phyloP scores from a whole-genome alignment of 2,113 vertebrate genomes.

The Sebastes schlegelii region DNA sequence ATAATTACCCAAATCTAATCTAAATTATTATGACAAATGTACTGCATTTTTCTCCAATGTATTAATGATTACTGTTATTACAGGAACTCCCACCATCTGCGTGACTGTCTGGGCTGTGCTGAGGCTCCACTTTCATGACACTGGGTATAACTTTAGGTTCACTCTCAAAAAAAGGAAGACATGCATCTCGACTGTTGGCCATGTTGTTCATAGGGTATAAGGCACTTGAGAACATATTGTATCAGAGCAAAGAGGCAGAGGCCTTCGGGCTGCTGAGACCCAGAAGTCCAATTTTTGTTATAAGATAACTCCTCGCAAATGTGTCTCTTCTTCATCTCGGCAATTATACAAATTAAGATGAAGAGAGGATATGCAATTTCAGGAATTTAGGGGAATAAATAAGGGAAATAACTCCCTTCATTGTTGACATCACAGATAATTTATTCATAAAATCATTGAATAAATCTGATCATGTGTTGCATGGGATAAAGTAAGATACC shows the following conservation, averaged over 20 bases:
- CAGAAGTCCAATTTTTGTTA: background rate
- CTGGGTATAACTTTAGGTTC: conserved; percentile 82
- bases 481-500: background rate
- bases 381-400: background rate
- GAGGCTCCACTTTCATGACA: conserved; percentile 93
- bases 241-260: background rate
- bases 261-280: background rate
- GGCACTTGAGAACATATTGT: background rate
- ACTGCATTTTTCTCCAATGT: background rate
- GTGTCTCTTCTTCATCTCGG: background rate
- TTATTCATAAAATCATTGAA: background rate
- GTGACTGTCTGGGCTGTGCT: conserved; percentile 96
- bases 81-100: conserved; percentile 97
- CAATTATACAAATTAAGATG: background rate
- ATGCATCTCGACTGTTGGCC: background rate
- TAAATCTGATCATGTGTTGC: background rate
- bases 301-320: background rate
- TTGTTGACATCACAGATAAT: background rate
- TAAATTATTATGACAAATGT: background rate
- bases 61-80: conserved; percentile 19
- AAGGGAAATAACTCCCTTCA: background rate
- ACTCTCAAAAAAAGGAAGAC: background rate
- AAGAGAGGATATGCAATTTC: background rate
- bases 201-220: background rate
- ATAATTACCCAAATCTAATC: background rate